A percentile compares a stretch with the other conserved stretches of the same genome.
Evolutionary conservation across 2,113 vertebrate species (phyloP).

Genomic region (Aspiorhynchus laticeps): DNA sequence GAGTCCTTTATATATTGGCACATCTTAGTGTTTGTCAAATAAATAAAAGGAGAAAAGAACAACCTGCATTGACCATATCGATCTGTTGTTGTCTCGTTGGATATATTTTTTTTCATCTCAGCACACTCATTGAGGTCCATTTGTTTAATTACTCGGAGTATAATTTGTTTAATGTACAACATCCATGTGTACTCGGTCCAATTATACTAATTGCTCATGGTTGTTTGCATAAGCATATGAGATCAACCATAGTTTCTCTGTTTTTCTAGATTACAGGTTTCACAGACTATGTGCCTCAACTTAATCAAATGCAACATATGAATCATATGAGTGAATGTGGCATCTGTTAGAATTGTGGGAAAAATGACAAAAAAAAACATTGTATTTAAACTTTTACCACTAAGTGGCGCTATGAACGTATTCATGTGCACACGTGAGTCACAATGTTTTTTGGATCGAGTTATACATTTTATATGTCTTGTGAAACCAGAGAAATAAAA

Average conservation of each 20-base stretch:
- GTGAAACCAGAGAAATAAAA: neutral
- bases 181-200: conserved; percentile 55
- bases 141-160: conserved; percentile 67
- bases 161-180: conserved; percentile 65
- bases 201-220: conserved; percentile 66
- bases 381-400: neutral
- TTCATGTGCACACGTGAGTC: neutral
- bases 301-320: neutral
- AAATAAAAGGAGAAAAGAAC: conserved; percentile 25
- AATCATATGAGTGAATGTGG: neutral
- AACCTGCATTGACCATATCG: conserved; percentile 55
- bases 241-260: conserved; percentile 41
- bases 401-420: conserved; percentile 13
- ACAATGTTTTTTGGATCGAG: neutral
- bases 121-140: conserved; percentile 60
- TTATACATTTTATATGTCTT: neutral
- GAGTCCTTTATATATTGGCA: neutral
- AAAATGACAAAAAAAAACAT: neutral
- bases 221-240: conserved; percentile 47
- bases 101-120: conserved; percentile 54
- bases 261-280: too few species aligned
- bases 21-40: conserved; percentile 15
- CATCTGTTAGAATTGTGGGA: neutral
- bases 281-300: neutral
- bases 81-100: conserved; percentile 38